Evolutionary conservation across 2,113 vertebrate genomes (phyloP).

Genomic region (Amphiprion percula): DNA sequence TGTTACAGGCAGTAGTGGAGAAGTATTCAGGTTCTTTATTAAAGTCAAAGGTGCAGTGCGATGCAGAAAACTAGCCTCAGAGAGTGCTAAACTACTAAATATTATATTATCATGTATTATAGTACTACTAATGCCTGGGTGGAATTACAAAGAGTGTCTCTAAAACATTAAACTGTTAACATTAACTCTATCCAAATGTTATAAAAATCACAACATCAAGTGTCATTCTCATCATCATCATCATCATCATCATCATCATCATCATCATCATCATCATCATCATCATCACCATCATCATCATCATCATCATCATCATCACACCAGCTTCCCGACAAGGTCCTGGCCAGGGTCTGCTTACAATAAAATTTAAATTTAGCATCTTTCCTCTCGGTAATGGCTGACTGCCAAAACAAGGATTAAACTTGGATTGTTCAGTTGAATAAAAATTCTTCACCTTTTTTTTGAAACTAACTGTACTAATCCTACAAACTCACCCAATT

Average conservation of each 20-base stretch:
- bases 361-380: neutral
- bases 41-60: neutral
- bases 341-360: too few relatives aligned
- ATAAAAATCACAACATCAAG: neutral
- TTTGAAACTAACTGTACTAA: neutral
- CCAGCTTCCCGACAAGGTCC: too few relatives aligned
- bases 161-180: neutral
- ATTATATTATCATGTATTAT: neutral
- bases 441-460: neutral
- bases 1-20: too few relatives aligned
- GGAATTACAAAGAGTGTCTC: neutral
- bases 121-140: neutral
- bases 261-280: too few relatives aligned
- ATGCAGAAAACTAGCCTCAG: neutral
- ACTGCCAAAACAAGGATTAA: neutral
- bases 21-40: neutral
- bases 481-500: slow-evolving; percentile 1
- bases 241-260: too few relatives aligned
- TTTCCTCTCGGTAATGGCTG: neutral
- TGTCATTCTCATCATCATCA: too few relatives aligned
- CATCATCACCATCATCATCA: too few relatives aligned
- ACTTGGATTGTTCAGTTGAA: slow-evolving; percentile 2
- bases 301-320: too few relatives aligned
- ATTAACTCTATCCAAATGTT: neutral
- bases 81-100: neutral